These are phyloP conservation scores for Premnoplex brunnescens DNA, from an alignment of 2,797 vertebrate species.

Conservation along the genomic window DNA sequence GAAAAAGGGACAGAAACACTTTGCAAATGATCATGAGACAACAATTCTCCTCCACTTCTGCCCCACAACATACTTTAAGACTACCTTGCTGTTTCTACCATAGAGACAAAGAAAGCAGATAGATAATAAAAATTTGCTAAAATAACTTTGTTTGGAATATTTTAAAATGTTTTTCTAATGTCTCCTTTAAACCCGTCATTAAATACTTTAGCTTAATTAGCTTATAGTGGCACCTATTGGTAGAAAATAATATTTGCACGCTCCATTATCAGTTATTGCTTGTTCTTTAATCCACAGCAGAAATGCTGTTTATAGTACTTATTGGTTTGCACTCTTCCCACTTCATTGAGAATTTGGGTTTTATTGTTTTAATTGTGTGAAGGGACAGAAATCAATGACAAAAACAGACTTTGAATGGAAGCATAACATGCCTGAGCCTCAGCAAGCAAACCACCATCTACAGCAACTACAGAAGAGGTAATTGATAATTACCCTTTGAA, in stretches of 20 bases:
- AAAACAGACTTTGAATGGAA: background rate
- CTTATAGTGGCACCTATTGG: conserved; percentile 74
- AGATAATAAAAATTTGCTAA: background rate
- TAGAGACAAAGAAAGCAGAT: background rate
- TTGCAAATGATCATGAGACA: background rate
- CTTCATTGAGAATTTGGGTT: background rate
- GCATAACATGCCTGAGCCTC: background rate
- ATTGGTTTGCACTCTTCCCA: background rate
- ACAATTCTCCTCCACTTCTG: background rate
- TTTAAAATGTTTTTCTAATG: background rate
- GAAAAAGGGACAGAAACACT: background rate
- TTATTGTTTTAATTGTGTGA: background rate
- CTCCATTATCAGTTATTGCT: background rate
- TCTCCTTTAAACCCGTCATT: background rate
- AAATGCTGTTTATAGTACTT: background rate
- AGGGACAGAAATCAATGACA: background rate
- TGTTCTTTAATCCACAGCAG: background rate
- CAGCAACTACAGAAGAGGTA: background rate
- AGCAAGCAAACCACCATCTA: background rate
- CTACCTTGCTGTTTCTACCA: background rate
- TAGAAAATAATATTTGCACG: background rate
- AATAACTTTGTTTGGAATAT: background rate
- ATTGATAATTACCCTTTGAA: background rate
- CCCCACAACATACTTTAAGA: background rate
- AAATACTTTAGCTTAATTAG: conserved; percentile 47